A percentile compares a stretch with the other conserved stretches of the same genome.
phyloP scores from a whole-genome alignment of 2,113 vertebrate species.

The Archocentrus centrarchus region DNA sequence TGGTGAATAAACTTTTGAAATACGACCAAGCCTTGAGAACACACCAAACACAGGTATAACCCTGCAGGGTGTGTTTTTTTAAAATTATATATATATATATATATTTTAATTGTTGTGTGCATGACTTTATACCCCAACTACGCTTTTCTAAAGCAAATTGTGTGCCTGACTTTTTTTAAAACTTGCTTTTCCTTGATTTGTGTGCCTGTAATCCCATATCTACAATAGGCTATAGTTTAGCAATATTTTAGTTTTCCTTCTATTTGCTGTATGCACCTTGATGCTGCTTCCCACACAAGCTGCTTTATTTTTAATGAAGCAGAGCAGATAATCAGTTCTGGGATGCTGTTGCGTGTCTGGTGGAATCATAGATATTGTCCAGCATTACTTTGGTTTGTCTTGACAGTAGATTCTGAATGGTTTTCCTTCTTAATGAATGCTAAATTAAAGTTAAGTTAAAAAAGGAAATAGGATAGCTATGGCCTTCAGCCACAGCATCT shows the following conservation, averaged over 20 bases:
- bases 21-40: too few relatives aligned
- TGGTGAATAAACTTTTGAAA: not conserved
- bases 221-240: too few relatives aligned
- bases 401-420: not conserved
- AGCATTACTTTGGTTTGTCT: not conserved
- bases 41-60: too few relatives aligned
- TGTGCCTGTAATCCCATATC: too few relatives aligned
- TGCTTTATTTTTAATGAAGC: not conserved
- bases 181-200: too few relatives aligned
- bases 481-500: not conserved
- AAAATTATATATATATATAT: too few relatives aligned
- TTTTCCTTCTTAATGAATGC: not conserved
- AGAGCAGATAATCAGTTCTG: not conserved
- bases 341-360: not conserved
- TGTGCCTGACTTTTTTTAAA: too few relatives aligned
- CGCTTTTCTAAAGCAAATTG: not conserved
- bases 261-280: too few relatives aligned
- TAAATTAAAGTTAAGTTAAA: not conserved
- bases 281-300: too few relatives aligned
- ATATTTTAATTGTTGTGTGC: too few relatives aligned
- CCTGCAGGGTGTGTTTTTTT: too few relatives aligned
- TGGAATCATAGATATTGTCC: not conserved
- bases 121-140: not conserved
- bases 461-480: not conserved
- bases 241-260: too few relatives aligned